Evolutionary conservation across 37 sponge, comb jelly and placozoan species (phyloP), one percentile per base, ranked within the genome.

Genomic region (Aphrocallistes beatrix): DNA sequence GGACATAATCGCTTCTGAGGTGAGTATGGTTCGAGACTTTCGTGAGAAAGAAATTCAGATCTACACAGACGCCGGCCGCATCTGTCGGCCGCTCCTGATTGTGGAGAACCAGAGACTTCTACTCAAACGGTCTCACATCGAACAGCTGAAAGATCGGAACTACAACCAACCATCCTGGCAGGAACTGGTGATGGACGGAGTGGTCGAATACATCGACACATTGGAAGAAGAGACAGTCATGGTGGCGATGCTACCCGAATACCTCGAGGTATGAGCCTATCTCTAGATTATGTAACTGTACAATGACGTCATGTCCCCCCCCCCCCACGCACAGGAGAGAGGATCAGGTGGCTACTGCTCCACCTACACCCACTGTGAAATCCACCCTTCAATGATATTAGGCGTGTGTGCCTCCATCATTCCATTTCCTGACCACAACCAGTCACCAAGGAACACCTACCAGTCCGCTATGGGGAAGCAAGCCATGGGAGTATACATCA

Each of bases 401-500:
- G 99, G 99, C 51, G 75, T 87, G 47, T 90, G 90, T 60, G 90
- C 87, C 82, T 88, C 88, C 36, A 90, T 90, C 39, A 90, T 90
- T 25, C 90, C 90, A 38, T 99, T 99, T 85, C 99, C 99, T 83
- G 99, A 99, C 83, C 99, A 99, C 92, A 99, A 99, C 83, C 97
- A 89, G 90, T 94, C 95, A 38, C 99, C 99, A 25, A 85, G 99
- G 49, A 99, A 99, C 92, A 99, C 99, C 32, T 99, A 99, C 92
- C 99, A 99, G 87, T 94, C 95, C 37, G 99, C 99, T 87, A 99
- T 99, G 99, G 99, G 99, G 37, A 99, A 99, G 86, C 99, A 99
- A 42, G 99, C 99, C 36, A 99, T 99, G 99, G 99, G 99, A 0
- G 99, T 99, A 40, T 99, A 99, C 91, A 99, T 96, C 88, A 99